Conservation (phyloP, 2,797 vertebrate species). For the Ceyx erithaca region DNA sequence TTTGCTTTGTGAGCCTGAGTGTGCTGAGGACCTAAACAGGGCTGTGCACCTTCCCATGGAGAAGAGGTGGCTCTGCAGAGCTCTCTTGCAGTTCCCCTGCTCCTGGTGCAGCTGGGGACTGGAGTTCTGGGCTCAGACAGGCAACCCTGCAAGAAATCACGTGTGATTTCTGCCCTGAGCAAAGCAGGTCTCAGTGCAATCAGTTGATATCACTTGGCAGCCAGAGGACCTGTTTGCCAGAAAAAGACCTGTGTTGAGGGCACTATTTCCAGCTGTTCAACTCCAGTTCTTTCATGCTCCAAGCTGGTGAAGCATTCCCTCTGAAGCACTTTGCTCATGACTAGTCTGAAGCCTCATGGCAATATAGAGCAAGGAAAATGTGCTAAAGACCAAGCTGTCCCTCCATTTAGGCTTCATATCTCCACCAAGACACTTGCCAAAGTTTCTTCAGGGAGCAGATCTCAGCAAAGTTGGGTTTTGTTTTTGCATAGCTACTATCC, state of each 20-base stretch:
- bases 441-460: neutral
- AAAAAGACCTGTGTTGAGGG: neutral
- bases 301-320: neutral
- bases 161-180: neutral
- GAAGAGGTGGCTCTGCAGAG: neutral
- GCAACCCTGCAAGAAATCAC: neutral
- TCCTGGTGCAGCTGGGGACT: fast-evolving
- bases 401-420: neutral
- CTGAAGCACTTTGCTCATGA: neutral
- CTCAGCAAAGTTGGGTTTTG: neutral
- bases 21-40: neutral
- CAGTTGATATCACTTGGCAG: neutral
- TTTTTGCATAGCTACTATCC: neutral
- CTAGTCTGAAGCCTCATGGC: neutral
- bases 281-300: neutral
- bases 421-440: neutral
- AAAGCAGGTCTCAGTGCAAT: neutral
- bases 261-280: neutral
- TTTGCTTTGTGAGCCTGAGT: neutral
- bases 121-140: neutral
- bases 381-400: neutral
- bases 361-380: neutral
- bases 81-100: neutral
- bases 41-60: fast-evolving
- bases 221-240: neutral